phyloP scores from a whole-genome alignment of 2,797 vertebrate genomes.

The Varecia variegata region DNA sequence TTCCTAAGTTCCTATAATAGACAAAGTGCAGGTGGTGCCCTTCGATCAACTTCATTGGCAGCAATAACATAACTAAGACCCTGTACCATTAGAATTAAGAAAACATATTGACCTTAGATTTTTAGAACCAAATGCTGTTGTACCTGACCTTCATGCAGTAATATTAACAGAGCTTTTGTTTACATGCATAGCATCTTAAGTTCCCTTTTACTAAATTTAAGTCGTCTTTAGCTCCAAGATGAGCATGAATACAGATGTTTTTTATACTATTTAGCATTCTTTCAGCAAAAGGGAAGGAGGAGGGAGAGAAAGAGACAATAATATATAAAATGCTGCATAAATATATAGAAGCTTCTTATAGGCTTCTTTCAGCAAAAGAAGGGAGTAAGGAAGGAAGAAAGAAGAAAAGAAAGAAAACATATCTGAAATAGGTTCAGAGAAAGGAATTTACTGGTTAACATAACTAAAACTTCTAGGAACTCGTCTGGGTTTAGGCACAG shows the following conservation, averaged over 20 bases:
- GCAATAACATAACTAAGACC: not conserved
- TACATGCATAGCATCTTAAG: conserved; percentile 22
- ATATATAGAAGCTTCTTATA: not conserved
- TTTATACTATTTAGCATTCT: not conserved
- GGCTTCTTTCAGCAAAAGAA: not conserved
- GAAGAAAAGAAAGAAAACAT: not conserved
- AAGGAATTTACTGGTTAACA: not conserved
- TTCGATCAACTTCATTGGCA: not conserved
- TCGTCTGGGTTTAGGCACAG: not conserved
- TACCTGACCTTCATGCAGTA: not conserved
- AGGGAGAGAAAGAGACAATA: not conserved
- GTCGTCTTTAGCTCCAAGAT: not conserved
- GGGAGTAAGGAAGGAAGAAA: not conserved
- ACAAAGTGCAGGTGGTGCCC: not conserved
- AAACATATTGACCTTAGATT: not conserved
- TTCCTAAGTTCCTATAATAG: not conserved
- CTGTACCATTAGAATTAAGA: not conserved
- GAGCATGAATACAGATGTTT: not conserved
- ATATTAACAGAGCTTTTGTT: not conserved
- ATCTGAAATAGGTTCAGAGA: not conserved
- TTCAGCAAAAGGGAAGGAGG: not conserved
- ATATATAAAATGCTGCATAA: not conserved
- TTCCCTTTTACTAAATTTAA: conserved; percentile 1
- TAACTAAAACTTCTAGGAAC: not conserved
- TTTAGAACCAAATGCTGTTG: not conserved